These are phyloP conservation scores for Xenops minutus DNA, from an alignment of 2,797 vertebrate species.

Conservation along the genomic window DNA sequence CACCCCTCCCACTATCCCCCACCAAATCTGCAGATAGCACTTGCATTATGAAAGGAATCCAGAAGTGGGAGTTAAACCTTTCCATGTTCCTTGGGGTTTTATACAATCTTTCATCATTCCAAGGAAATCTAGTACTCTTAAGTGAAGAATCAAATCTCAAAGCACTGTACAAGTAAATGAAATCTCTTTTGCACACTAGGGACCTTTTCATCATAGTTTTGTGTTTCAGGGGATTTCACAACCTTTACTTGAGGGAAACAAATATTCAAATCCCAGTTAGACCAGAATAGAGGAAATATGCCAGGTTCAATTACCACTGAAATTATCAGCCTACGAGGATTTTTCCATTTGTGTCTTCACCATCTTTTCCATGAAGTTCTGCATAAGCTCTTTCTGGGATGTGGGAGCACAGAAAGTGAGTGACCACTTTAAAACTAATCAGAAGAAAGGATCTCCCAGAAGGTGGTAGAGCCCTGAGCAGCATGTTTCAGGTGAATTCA, in stretches of 20 bases:
- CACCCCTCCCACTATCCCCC: too few relatives aligned
- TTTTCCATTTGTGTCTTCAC: neutral
- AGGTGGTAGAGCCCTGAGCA: neutral
- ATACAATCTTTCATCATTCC: constrained; percentile 26
- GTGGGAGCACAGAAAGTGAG: neutral
- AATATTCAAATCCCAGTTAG: constrained; percentile 63
- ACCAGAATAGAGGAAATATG: constrained; percentile 30
- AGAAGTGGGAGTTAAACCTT: constrained; percentile 31
- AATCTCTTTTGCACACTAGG: constrained; percentile 25
- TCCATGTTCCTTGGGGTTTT: constrained; percentile 44
- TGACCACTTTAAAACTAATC: neutral
- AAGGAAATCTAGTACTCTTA: constrained; percentile 19
- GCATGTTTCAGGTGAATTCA: neutral
- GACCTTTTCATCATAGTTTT: constrained; percentile 49
- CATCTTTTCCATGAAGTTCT: neutral
- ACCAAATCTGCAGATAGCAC: neutral
- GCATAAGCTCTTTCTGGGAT: neutral
- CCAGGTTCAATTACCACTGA: constrained; percentile 43
- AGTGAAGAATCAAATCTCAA: constrained; percentile 58
- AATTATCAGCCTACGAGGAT: neutral
- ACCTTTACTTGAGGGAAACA: constrained; percentile 63
- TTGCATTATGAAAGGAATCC: constrained; percentile 1
- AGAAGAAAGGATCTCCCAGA: neutral
- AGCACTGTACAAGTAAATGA: constrained; percentile 46
- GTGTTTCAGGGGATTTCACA: constrained; percentile 58